Conservation (phyloP, 2,888 invertebrate species). For the Blastobasis adustella region DNA sequence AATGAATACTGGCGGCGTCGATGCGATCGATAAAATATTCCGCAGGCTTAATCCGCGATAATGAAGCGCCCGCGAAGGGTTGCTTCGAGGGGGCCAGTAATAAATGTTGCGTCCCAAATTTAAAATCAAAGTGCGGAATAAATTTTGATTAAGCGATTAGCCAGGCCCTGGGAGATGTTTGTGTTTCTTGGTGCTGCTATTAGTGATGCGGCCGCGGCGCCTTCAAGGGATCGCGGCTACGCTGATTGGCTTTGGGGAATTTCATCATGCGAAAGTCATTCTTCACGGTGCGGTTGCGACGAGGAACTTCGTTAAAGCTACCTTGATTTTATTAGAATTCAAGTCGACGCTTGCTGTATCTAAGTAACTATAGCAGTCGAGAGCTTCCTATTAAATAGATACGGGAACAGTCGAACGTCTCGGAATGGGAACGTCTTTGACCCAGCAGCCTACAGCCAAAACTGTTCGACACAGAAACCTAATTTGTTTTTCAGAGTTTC, state of each 20-base stretch:
- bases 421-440: too few species aligned
- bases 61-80: slow-evolving; percentile 70
- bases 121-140: slow-evolving; percentile 75
- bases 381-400: too few species aligned
- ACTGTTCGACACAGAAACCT: too few species aligned
- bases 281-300: background rate
- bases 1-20: slow-evolving; percentile 67
- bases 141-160: slow-evolving; percentile 76
- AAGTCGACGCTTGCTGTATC: too few species aligned
- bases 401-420: too few species aligned
- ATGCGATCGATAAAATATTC: slow-evolving; percentile 73
- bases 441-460: too few species aligned
- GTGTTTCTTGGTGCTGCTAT: slow-evolving; percentile 51
- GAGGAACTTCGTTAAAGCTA: too few species aligned
- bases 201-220: slow-evolving; percentile 32
- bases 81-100: slow-evolving; percentile 66
- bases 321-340: too few species aligned
- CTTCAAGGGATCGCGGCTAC: slow-evolving; percentile 17
- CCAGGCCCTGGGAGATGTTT: slow-evolving; percentile 58
- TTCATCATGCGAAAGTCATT: slow-evolving; percentile 8
- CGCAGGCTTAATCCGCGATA: slow-evolving; percentile 73
- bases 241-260: slow-evolving; percentile 15
- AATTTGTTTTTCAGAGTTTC: too few species aligned
- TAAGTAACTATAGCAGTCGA: too few species aligned
- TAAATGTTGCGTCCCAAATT: slow-evolving; percentile 74